Evolutionary conservation across 1,140 invertebrate genomes (phyloP), one percentile per base, ranked within the genome.

Genomic region (Teleopsis dalmanni): DNA sequence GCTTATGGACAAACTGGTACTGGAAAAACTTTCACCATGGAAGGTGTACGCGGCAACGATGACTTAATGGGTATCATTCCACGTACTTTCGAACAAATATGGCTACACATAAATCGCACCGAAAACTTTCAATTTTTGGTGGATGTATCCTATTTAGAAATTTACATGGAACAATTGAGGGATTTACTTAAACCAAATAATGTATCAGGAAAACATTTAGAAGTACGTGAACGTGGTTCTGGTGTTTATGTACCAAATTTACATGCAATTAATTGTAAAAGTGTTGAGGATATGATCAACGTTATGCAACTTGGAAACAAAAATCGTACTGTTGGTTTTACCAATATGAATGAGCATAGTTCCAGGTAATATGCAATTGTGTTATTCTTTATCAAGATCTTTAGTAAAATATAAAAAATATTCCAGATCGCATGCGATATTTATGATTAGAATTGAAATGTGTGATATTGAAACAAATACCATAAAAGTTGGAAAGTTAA

Each of bases 331-430:
- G 85, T 91, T 36, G 93, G 89, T 13, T 85, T 92, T 26, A 99
- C 97, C 9, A 96, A 99, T 72, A 99, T 99, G 97, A 99, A 99
- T 73, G 91, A 96, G 68, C 94, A 98, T 72, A 96, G 92, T 66
- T 98, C 94, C 10, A 55, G 61, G 61, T 64, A 33, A 46, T 55
- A 44, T 34, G 21, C 10, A 45, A 40, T 40, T 25, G n/a, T 36
- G 13, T 14, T 14, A 34, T 34, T 34, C 5, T 34, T 14, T 14
- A 13, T 34, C 13, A 4, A 13, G 4, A 13, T 14, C 11, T 34
- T 34, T 22, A 8, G 23, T 8, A 8, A 16, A 23, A 23, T 23
- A 9, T 35, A n/a, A n/a, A n/a, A n/a, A n/a, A n/a, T n/a, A n/a
- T 38, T 55, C 11, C 38, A 59, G 96, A 43, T 97, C 93, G 14